phyloP scores from a whole-genome alignment of 2,888 invertebrate genomes.

The Escarpia spicata region DNA sequence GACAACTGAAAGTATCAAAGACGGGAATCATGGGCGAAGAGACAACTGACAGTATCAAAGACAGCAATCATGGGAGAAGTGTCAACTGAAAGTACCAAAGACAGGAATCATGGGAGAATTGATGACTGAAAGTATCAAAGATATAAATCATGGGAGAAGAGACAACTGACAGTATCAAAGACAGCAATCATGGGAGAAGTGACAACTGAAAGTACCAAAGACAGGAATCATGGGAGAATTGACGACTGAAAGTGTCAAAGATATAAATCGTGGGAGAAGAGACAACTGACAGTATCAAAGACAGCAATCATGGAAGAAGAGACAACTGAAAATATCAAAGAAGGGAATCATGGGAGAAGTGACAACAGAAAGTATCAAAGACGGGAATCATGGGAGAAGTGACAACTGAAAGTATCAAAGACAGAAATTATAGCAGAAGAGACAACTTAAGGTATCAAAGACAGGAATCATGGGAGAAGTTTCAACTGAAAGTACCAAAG shows the following conservation, averaged over 20 bases:
- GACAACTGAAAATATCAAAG: constrained; percentile 69
- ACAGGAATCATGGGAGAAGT: constrained; percentile 82
- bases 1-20: constrained; percentile 69
- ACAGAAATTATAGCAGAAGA: constrained; percentile 82
- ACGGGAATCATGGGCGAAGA: constrained; percentile 82
- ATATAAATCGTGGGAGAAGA: constrained; percentile 82
- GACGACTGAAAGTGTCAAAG: constrained; percentile 69
- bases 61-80: constrained; percentile 82
- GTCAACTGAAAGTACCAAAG: constrained; percentile 69
- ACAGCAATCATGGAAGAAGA: constrained; percentile 82
- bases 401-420: constrained; percentile 69
- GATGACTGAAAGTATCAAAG: constrained; percentile 69
- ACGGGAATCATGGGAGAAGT: constrained; percentile 82
- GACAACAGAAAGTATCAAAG: constrained; percentile 69
- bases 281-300: constrained; percentile 69
- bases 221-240: constrained; percentile 82
- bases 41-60: constrained; percentile 69
- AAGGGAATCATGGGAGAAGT: constrained; percentile 82
- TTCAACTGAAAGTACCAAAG: constrained; percentile 69
- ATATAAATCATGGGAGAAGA: constrained; percentile 82
- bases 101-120: constrained; percentile 82
- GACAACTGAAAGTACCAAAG: constrained; percentile 69
- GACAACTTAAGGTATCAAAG: constrained; percentile 69
- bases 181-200: constrained; percentile 82
- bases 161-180: constrained; percentile 69